phyloP scores from a whole-genome alignment of 2,797 vertebrate genomes.

The Gymnopithys bicolor region DNA sequence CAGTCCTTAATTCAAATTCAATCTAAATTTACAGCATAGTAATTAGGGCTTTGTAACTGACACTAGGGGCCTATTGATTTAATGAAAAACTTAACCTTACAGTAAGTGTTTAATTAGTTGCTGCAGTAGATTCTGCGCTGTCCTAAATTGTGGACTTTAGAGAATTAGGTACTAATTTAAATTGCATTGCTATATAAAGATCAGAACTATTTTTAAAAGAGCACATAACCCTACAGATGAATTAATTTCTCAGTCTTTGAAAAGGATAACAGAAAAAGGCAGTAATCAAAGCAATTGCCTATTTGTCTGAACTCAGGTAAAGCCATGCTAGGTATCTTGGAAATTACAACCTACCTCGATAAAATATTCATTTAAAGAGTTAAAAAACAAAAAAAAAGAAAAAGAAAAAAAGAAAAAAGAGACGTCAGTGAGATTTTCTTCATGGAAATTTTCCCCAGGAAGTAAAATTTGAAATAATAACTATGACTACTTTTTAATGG shows the following conservation, averaged over 20 bases:
- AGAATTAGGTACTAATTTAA: slow-evolving; percentile 83
- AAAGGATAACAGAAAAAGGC: slow-evolving; percentile 62
- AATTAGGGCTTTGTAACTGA: slow-evolving; percentile 86
- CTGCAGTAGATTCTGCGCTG: slow-evolving; percentile 76
- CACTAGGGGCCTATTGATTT: slow-evolving; percentile 86
- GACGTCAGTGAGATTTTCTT: neutral
- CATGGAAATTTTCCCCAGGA: neutral
- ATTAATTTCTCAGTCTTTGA: slow-evolving; percentile 74
- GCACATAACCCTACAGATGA: slow-evolving; percentile 72
- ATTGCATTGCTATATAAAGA: slow-evolving; percentile 80
- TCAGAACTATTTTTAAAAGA: slow-evolving; percentile 73
- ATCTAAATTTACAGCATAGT: slow-evolving; percentile 87
- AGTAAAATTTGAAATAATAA: slow-evolving; percentile 16
- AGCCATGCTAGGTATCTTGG: neutral
- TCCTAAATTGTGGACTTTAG: slow-evolving; percentile 84
- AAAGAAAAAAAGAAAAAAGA: neutral
- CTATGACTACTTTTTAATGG: neutral
- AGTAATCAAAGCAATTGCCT: slow-evolving; percentile 60
- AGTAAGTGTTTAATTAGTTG: slow-evolving; percentile 87
- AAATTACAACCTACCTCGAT: slow-evolving; percentile 38
- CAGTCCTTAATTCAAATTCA: slow-evolving; percentile 87
- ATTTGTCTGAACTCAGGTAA: slow-evolving; percentile 51
- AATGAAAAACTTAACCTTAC: slow-evolving; percentile 88
- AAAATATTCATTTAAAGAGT: slow-evolving; percentile 65
- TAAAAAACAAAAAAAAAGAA: slow-evolving; percentile 13